phyloP scores from a whole-genome alignment of 2,888 invertebrate species.

The Belgica antarctica region DNA sequence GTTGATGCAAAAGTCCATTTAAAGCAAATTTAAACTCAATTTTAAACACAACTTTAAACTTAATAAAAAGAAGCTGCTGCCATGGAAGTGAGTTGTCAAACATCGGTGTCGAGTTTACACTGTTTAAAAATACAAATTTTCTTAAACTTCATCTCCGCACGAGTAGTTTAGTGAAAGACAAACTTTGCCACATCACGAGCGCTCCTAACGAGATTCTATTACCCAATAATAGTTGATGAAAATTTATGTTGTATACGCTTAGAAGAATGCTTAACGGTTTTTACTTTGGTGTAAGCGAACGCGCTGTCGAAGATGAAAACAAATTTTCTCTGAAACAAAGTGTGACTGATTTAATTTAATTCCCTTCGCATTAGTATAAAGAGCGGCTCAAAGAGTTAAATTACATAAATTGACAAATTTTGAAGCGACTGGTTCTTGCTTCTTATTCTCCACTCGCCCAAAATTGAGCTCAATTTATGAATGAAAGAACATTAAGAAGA shows the following conservation, averaged over 20 bases:
- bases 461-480: slow-evolving; percentile 43
- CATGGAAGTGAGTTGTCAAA: slow-evolving; percentile 7
- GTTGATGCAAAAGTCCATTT: too few relatives aligned
- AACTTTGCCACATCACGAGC: slow-evolving; percentile 11
- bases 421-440: slow-evolving; percentile 31
- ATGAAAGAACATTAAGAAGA: slow-evolving; percentile 13
- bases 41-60: too few relatives aligned
- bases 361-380: slow-evolving; percentile 2
- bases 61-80: slow-evolving; percentile 5
- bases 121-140: background rate
- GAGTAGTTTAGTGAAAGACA: slow-evolving; percentile 5
- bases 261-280: background rate
- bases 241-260: slow-evolving; percentile 34
- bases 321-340: slow-evolving; percentile 37
- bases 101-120: background rate
- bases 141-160: background rate
- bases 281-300: background rate
- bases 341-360: slow-evolving; percentile 43
- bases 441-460: too few relatives aligned
- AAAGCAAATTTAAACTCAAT: slow-evolving; percentile 12
- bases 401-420: slow-evolving; percentile 43
- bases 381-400: slow-evolving; percentile 37
- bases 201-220: slow-evolving; percentile 21
- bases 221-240: slow-evolving; percentile 34
- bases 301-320: background rate